Evolutionary conservation across 23 tunicate species (phyloP).

Genomic region (Trididemnum nubilum): DNA sequence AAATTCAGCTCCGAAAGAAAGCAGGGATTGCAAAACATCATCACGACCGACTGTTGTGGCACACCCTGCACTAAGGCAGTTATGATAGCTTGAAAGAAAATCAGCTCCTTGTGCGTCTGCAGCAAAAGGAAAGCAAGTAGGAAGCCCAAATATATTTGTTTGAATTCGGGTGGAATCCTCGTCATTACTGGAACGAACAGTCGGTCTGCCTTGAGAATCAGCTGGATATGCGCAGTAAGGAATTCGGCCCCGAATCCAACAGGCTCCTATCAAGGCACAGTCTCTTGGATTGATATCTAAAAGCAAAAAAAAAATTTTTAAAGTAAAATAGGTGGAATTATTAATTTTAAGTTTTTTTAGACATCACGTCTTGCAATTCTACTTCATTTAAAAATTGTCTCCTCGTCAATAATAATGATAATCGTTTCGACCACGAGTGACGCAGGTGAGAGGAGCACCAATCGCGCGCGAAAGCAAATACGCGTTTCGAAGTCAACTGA

Average conservation of each 20-base stretch:
- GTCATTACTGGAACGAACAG: slow-evolving; percentile 44
- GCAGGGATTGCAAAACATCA: slow-evolving; percentile 5
- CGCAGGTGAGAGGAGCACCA: no score
- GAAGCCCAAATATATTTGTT: slow-evolving; percentile 34
- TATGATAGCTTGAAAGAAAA: slow-evolving; percentile 56
- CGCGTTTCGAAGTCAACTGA: no score
- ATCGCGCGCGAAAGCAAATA: no score
- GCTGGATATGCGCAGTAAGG: slow-evolving; percentile 70
- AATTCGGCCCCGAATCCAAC: neutral
- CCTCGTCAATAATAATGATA: no score
- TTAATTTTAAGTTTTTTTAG: no score
- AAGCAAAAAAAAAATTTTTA: neutral
- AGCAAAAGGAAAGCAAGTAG: slow-evolving; percentile 57
- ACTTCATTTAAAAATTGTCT: no score
- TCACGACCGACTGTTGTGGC: slow-evolving; percentile 29
- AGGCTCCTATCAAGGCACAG: slow-evolving; percentile 8
- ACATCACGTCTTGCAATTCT: no score
- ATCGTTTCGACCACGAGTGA: no score
- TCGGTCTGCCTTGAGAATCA: slow-evolving; percentile 3
- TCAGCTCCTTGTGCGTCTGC: slow-evolving; percentile 25
- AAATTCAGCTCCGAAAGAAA: neutral
- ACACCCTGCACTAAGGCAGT: slow-evolving; percentile 77
- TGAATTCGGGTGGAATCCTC: no score
- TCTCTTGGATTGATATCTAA: slow-evolving; percentile 1
- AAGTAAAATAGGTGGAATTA: no score